phyloP scores from a whole-genome alignment of 92 coral and sea anemone genomes.

The Micromussa lordhowensis region DNA sequence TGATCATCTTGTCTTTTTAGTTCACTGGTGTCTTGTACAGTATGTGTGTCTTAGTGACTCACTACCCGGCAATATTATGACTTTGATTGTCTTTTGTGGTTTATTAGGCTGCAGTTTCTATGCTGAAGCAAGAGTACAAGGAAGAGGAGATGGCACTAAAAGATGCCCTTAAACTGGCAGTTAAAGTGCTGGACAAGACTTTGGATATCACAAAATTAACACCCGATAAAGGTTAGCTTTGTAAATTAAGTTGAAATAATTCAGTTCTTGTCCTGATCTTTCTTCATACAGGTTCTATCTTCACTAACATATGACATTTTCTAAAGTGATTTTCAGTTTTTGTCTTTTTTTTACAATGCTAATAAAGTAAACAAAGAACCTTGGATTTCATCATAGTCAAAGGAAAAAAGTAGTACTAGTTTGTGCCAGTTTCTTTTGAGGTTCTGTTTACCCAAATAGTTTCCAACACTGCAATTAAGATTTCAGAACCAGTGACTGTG shows the following conservation, averaged over 20 bases:
- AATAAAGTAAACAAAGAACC: not conserved
- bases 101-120: constrained; percentile 90
- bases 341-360: not conserved
- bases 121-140: constrained; percentile 97
- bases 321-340: not conserved
- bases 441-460: not conserved
- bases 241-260: not conserved
- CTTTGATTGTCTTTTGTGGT: not conserved
- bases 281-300: no score
- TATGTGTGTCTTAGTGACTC: not conserved
- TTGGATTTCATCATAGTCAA: not conserved
- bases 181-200: constrained; percentile 94
- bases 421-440: not conserved
- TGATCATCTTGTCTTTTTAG: no score
- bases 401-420: not conserved
- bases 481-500: no score
- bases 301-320: not conserved
- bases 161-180: constrained; percentile 89
- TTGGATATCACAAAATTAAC: constrained; percentile 96
- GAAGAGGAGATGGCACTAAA: constrained; percentile 86
- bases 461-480: no score
- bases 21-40: no score
- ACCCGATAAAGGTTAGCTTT: constrained; percentile 85
- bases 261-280: no score
- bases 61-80: not conserved